Percentiles rank a stretch among this genome's conserved stretches.
Evolutionary conservation across 2,113 vertebrate genomes (phyloP).

Genomic region (Baryphthengus martii): DNA sequence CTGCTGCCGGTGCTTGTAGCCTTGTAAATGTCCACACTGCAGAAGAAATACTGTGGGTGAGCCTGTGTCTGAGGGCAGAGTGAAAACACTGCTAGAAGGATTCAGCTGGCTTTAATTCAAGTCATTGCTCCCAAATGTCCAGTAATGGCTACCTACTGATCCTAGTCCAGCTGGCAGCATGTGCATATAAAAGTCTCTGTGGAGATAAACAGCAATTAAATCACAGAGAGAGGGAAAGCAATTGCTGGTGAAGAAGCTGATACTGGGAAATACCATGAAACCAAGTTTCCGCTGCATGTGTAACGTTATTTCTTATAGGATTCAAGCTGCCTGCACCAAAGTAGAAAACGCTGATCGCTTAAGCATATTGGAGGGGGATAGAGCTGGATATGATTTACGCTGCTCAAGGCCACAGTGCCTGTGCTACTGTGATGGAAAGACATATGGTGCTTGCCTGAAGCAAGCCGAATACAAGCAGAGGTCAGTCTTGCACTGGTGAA

Average conservation of each 20-base stretch:
- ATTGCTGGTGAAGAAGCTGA: conserved; percentile 2
- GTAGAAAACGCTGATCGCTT: background rate
- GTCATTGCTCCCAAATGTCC: conserved; percentile 50
- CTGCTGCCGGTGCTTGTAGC: background rate
- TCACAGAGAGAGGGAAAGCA: background rate
- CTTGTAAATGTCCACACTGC: background rate
- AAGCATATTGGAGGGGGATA: background rate
- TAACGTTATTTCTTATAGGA: background rate
- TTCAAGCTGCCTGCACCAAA: background rate
- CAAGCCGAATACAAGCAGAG: conserved; percentile 33
- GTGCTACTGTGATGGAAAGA: conserved; percentile 22
- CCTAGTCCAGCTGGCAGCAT: conserved; percentile 48
- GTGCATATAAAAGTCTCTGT: background rate
- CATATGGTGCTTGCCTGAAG: conserved; percentile 43
- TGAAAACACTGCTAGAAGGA: conserved; percentile 11
- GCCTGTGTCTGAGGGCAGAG: background rate
- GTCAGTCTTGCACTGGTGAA: conserved; percentile 64
- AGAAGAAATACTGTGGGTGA: background rate
- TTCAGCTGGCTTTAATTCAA: conserved; percentile 52
- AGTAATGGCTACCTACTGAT: conserved; percentile 47
- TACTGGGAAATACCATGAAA: background rate
- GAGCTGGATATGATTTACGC: background rate
- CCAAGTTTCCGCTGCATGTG: background rate
- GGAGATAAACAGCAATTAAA: conserved; percentile 47
- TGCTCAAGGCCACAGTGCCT: conserved; percentile 6